A percentile compares a stretch with the other conserved stretches of the same genome.
Evolutionary conservation across 1,140 invertebrate species (phyloP).

Genomic region (Micrasema minimum): DNA sequence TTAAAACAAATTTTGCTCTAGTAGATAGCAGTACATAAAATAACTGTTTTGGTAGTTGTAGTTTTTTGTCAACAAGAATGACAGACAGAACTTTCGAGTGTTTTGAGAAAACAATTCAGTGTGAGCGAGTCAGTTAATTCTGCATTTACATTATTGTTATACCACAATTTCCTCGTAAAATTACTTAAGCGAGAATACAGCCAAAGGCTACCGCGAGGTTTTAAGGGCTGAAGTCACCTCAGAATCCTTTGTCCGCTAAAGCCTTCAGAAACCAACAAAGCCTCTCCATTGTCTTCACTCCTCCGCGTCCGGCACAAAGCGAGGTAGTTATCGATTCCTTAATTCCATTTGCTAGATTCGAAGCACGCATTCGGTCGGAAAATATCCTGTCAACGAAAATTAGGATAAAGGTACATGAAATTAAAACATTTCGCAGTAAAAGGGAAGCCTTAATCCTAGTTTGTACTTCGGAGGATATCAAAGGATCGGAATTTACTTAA

Average conservation of each 20-base stretch:
- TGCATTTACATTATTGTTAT: conserved; percentile 36
- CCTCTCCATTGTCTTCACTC: conserved; percentile 20
- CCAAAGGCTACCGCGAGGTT: conserved; percentile 28
- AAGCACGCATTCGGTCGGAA: conserved; percentile 33
- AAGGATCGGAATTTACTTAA: too few relatives aligned
- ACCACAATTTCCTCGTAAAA: conserved; percentile 25
- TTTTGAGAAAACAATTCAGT: conserved; percentile 28
- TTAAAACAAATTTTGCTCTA: too few relatives aligned
- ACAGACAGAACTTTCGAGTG: conserved; percentile 16
- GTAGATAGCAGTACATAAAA: too few relatives aligned
- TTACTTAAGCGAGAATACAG: conserved; percentile 29
- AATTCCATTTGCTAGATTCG: conserved; percentile 40
- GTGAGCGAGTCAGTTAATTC: conserved; percentile 9
- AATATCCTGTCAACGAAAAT: conserved; percentile 43
- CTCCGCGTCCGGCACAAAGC: conserved; percentile 13
- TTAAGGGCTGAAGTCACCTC: conserved; percentile 16
- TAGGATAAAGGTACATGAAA: conserved; percentile 11
- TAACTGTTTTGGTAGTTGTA: too few relatives aligned
- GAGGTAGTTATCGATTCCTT: conserved; percentile 38
- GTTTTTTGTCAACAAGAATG: background rate
- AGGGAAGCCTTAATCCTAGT: too few relatives aligned
- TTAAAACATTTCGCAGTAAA: conserved; percentile 7
- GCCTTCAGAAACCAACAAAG: conserved; percentile 7
- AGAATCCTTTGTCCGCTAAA: conserved; percentile 24
- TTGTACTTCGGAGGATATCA: too few relatives aligned